Evolutionary conservation across 2,113 vertebrate species (phyloP).

Genomic region (Rhinopomastus cyanomelas): DNA sequence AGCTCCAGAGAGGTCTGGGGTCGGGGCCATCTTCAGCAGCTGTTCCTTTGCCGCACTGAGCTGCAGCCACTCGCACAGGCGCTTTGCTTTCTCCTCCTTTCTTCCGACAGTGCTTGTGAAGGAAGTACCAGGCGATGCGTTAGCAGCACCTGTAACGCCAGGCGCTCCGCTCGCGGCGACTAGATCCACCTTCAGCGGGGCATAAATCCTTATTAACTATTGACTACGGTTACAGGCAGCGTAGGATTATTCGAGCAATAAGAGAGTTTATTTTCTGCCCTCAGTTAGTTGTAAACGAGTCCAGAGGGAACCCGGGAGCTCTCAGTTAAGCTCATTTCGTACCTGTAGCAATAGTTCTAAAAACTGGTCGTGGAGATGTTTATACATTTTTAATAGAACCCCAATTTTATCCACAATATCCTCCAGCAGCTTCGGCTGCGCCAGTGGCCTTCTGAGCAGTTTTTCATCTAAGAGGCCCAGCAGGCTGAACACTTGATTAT

Average conservation of each 20-base stretch:
- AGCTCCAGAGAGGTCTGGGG: neutral
- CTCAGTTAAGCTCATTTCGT: constrained; percentile 46
- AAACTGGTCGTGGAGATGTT: constrained; percentile 59
- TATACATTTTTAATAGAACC: constrained; percentile 70
- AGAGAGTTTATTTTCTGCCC: constrained; percentile 53
- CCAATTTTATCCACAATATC: constrained; percentile 52
- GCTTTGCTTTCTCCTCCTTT: neutral
- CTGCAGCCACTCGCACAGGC: neutral
- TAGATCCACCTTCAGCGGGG: neutral
- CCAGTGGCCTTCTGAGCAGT: constrained; percentile 59
- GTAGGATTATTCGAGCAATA: constrained; percentile 52
- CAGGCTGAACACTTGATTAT: constrained; percentile 72
- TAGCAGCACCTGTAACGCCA: neutral
- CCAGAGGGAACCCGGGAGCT: constrained; percentile 66
- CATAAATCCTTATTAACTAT: constrained; percentile 61
- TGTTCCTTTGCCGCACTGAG: neutral
- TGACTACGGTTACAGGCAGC: constrained; percentile 36
- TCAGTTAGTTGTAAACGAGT: constrained; percentile 52
- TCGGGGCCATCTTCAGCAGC: neutral
- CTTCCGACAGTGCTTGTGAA: neutral
- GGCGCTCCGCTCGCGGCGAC: neutral
- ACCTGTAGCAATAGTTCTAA: constrained; percentile 39
- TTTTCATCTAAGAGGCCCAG: constrained; percentile 72
- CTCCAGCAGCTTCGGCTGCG: constrained; percentile 59
- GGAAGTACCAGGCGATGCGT: neutral